Base-by-base conservation (phyloP, 2,113 vertebrate genomes). In the Erythrocercus mccallii region DNA sequence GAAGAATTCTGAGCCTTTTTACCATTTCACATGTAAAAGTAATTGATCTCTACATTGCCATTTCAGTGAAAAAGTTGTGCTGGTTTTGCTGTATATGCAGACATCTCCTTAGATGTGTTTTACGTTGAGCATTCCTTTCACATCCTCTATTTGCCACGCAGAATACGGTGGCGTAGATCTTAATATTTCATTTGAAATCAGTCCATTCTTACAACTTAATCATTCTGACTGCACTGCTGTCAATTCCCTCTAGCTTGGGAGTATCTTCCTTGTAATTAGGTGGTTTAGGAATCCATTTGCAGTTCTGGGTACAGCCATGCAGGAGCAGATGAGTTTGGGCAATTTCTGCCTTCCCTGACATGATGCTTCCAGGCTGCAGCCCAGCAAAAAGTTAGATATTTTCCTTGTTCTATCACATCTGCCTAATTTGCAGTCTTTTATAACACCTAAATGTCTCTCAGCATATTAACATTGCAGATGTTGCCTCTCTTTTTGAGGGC, bases 361-460 rank as follows among this genome's bases (percentile, higher is more conserved):
- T 54, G 91, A 82, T 66, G 42, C 27, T 95, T 61, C 78, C 33
- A 80, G 84, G 86, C 89, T 24, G 45, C 70, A 90, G 78, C 92
- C 91, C 87, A 70, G 85, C 27, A 57, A 60, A 50, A n/a, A 85
- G 35, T 61, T 86, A 87, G 85, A 37, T 58, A 6, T 93, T 94
- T 80, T 90, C 74, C 89, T 88, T 62, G 17, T 45, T 92, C 40
- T 54, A 23, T 88, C 90, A 80, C 87, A 90, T 95, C 93, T 97
- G 94, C 76, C 54, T 93, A 22, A 86, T 95, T 82, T 94, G 45
- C 81, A 77, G 0, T 85, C 84, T 82, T 84, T 54, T 87, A 17
- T 72, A 92, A 84, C 81, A 91, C 93, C 69, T 91, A 22, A 20
- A 40, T 60, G 65, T 91, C 57, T 90, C 86, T 79, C 79, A 73